These are phyloP conservation scores for Carcharodon carcharias DNA, from an alignment of 2,797 vertebrate genomes.

Conservation along the genomic window DNA sequence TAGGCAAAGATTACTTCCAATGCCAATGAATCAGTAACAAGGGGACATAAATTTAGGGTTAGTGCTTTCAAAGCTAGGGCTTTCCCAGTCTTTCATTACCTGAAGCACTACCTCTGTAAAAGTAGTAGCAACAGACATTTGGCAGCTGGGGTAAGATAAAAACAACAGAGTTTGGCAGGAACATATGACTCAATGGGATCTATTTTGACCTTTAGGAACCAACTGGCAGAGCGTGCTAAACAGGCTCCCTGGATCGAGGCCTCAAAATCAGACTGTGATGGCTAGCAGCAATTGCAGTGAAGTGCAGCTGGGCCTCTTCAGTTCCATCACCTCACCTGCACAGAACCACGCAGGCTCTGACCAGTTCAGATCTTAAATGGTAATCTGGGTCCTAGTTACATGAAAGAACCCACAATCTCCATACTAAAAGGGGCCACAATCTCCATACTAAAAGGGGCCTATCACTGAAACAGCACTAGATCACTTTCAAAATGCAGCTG, in stretches of 20 bases:
- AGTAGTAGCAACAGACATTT: background rate
- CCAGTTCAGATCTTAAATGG: background rate
- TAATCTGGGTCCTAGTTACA: background rate
- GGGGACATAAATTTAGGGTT: background rate
- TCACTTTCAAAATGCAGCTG: background rate
- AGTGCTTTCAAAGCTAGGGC: background rate
- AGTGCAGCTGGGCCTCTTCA: background rate
- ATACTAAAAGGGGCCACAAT: background rate
- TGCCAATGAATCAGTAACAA: background rate
- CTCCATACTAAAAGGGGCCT: background rate
- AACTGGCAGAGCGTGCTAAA: background rate
- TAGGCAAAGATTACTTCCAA: background rate
- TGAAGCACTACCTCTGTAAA: background rate
- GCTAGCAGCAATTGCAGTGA: background rate
- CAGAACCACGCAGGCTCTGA: background rate
- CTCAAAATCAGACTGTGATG: background rate
- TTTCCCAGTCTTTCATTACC: background rate
- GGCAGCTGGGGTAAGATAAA: background rate
- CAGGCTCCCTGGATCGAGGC: background rate
- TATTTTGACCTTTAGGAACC: background rate
- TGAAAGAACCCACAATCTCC: background rate
- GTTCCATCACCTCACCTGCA: background rate
- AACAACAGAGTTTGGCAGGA: background rate
- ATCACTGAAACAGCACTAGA: background rate
- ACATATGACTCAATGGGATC: background rate